These are phyloP conservation scores for Lophius americanus DNA, from an alignment of 2,797 vertebrate species.

Conservation along the genomic window DNA sequence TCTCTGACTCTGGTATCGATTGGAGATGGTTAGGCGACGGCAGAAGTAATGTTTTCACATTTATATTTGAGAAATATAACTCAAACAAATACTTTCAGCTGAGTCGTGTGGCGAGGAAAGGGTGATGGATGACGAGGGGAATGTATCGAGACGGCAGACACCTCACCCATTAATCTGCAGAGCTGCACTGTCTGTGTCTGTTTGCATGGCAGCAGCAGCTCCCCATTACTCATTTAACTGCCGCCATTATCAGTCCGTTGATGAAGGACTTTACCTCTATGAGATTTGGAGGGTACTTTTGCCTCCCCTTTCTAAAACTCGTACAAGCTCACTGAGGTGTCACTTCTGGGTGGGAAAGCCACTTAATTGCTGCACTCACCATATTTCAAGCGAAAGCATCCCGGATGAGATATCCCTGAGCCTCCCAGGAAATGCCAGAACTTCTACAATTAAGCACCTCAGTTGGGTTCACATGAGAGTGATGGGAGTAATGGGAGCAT, in stretches of 20 bases:
- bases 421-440: conserved; percentile 41
- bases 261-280: conserved; percentile 66
- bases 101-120: conserved; percentile 45
- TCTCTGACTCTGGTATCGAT: conserved; percentile 53
- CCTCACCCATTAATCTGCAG: conserved; percentile 75
- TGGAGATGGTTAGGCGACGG: conserved; percentile 45
- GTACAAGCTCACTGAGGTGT: conserved; percentile 50
- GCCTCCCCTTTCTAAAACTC: conserved; percentile 50
- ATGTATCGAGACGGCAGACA: conserved; percentile 64
- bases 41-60: conserved; percentile 53
- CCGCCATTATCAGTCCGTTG: conserved; percentile 70
- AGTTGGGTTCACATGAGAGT: conserved; percentile 11
- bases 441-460: conserved; percentile 40
- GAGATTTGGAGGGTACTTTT: conserved; percentile 67
- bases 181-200: conserved; percentile 65
- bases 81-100: conserved; percentile 58
- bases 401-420: conserved; percentile 19
- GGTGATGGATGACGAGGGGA: conserved; percentile 71
- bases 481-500: conserved; percentile 27
- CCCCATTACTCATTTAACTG: conserved; percentile 72
- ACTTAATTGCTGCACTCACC: conserved; percentile 58
- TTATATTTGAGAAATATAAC: conserved; percentile 60
- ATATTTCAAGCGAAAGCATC: conserved; percentile 50
- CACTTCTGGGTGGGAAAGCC: conserved; percentile 41
- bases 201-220: conserved; percentile 72